These are phyloP conservation scores for Streptopelia turtur DNA, from an alignment of 2,797 vertebrate species.

Conservation along the genomic window DNA sequence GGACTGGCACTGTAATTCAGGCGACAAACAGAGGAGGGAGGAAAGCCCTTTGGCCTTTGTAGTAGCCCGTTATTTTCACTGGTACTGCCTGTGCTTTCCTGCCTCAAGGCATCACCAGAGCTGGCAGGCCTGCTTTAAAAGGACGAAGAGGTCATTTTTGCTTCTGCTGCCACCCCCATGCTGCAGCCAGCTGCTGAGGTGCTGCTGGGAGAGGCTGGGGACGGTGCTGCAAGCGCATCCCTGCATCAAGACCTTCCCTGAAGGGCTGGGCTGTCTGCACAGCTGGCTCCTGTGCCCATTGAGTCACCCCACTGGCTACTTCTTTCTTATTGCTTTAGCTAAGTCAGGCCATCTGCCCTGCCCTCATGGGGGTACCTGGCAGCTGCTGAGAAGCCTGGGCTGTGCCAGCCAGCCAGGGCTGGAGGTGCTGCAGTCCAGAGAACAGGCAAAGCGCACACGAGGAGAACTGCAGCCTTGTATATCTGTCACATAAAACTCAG, in stretches of 20 bases:
- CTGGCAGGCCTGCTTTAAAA: neutral
- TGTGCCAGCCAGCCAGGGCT: neutral
- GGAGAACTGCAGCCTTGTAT: conserved; percentile 17
- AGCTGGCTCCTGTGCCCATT: neutral
- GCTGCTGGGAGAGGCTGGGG: neutral
- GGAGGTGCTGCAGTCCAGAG: neutral
- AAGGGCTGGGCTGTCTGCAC: neutral
- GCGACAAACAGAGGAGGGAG: fast-evolving
- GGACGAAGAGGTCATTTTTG: neutral
- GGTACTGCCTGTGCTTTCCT: neutral
- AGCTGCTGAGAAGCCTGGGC: neutral
- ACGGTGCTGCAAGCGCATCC: neutral
- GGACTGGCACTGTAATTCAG: neutral
- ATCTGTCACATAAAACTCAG: conserved; percentile 36
- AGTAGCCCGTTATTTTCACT: neutral
- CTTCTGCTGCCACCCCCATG: neutral
- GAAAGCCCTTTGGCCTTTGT: neutral
- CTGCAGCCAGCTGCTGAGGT: neutral
- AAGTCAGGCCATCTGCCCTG: neutral
- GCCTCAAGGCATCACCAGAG: neutral
- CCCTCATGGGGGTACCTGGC: neutral
- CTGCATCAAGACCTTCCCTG: neutral
- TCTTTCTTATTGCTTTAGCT: neutral
- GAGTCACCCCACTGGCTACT: neutral
- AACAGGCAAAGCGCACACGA: neutral